Percentiles rank a stretch among this genome's conserved stretches.
phyloP scores from a whole-genome alignment of 2,113 vertebrate genomes.

The Steatornis caripensis region DNA sequence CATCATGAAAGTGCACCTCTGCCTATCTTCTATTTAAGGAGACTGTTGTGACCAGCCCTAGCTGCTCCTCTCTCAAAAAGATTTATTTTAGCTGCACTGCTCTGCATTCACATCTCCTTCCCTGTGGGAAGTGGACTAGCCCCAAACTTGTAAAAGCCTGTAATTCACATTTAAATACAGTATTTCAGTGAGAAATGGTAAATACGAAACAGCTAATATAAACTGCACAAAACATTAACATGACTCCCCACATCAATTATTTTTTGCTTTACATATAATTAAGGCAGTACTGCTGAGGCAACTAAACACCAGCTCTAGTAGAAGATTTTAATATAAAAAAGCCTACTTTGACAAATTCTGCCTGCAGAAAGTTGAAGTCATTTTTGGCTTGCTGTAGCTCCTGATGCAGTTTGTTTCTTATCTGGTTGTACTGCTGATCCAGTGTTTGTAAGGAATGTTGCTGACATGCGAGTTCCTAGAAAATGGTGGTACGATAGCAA shows the following conservation, averaged over 20 bases:
- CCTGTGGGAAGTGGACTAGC: background rate
- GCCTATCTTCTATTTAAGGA: background rate
- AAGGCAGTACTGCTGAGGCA: background rate
- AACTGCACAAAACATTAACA: background rate
- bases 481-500: background rate
- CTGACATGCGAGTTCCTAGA: slow-evolving; percentile 80
- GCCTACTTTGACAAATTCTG: slow-evolving; percentile 85
- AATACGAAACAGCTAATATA: background rate
- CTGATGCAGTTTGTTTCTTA: slow-evolving; percentile 78
- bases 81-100: background rate
- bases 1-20: background rate
- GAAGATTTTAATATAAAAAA: background rate
- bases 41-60: background rate
- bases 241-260: accelerated
- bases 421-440: slow-evolving; percentile 80
- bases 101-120: background rate
- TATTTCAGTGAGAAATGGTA: background rate
- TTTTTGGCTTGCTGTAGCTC: slow-evolving; percentile 87
- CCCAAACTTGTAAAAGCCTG: background rate
- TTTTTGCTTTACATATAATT: background rate
- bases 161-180: background rate
- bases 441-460: slow-evolving; percentile 78
- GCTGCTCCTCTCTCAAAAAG: background rate
- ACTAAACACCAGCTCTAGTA: background rate
- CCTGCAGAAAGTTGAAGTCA: slow-evolving; percentile 69